Percentiles rank a stretch among this genome's conserved stretches.
Evolutionary conservation across 1,140 invertebrate genomes (phyloP).

Genomic region (Probaryconus sp.): DNA sequence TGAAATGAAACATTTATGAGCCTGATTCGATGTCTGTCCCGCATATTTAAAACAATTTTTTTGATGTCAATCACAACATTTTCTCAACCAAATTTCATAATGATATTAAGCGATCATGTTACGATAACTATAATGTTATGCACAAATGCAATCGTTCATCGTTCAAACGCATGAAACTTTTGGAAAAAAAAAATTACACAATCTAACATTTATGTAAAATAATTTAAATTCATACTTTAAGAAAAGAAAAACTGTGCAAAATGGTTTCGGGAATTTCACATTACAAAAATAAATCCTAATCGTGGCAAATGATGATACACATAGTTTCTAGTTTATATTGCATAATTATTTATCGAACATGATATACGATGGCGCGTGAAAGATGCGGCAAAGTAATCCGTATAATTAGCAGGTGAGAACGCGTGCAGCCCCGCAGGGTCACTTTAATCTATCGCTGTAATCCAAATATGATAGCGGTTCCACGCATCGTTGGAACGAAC

Average conservation of each 20-base stretch:
- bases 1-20: conserved; percentile 63
- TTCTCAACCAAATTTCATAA: neutral
- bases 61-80: too few species aligned
- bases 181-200: too few species aligned
- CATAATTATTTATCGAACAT: conserved; percentile 48
- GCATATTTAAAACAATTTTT: conserved; percentile 7
- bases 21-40: conserved; percentile 55
- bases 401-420: conserved; percentile 63
- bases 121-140: neutral
- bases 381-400: conserved; percentile 52
- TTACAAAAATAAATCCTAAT: too few species aligned
- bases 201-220: too few species aligned
- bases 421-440: conserved; percentile 46
- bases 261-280: too few species aligned
- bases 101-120: neutral
- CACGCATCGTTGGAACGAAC: conserved; percentile 14
- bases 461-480: conserved; percentile 52
- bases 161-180: too few species aligned
- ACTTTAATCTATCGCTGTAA: conserved; percentile 57
- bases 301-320: too few species aligned
- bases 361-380: conserved; percentile 43
- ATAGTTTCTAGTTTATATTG: too few species aligned
- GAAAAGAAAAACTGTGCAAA: too few species aligned
- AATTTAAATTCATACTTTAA: too few species aligned
- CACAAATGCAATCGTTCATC: too few species aligned